Conservation (phyloP, 2,888 invertebrate genomes). For the Stomorhina lunata region DNA sequence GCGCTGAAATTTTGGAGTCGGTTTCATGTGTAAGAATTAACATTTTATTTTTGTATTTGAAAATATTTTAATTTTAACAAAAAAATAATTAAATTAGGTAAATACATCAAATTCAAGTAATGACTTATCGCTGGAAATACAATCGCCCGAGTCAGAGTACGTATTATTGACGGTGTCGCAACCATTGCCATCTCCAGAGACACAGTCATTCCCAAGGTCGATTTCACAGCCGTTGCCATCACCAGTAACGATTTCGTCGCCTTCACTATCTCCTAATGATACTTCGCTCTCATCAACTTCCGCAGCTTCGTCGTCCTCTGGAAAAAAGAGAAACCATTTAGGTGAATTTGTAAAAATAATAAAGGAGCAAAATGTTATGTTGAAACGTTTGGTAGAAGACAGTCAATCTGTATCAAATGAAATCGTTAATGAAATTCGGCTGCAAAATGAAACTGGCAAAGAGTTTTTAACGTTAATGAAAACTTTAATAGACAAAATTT, state of each 20-base stretch:
- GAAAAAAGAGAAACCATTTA: constrained; percentile 24
- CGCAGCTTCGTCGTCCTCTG: constrained; percentile 31
- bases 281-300: no score
- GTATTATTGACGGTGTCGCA: neutral
- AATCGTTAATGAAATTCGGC: constrained; percentile 17
- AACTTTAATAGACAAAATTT: constrained; percentile 27
- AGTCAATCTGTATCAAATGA: constrained; percentile 16
- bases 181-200: neutral
- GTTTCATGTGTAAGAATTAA: neutral
- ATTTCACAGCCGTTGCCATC: neutral
- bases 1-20: neutral
- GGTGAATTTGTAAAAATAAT: constrained; percentile 8
- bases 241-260: neutral
- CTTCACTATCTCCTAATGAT: no score
- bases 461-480: constrained; percentile 25
- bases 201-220: neutral
- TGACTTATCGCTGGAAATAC: no score
- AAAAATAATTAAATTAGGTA: neutral
- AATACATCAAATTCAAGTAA: neutral
- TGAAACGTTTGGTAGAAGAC: constrained; percentile 34
- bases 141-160: neutral
- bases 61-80: neutral
- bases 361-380: constrained; percentile 1
- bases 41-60: neutral
- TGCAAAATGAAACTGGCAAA: constrained; percentile 29